Evolutionary conservation across 1,140 invertebrate species (phyloP), one percentile per base, ranked within the genome.

Genomic region (Meloidogyne chitwoodi): DNA sequence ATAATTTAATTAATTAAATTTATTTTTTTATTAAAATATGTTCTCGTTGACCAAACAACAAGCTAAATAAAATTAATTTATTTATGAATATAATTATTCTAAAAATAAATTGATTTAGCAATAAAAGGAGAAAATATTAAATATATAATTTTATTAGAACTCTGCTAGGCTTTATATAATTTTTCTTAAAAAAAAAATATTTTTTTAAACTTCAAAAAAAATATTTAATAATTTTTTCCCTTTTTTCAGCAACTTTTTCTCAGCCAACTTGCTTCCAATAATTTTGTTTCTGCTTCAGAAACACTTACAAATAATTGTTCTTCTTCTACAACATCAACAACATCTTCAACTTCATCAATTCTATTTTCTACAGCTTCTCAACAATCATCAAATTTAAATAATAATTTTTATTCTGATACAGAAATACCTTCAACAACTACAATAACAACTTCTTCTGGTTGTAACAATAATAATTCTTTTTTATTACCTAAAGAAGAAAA

Each of bases 171-270:
- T 3, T 31, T 3, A 3, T 31, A 31, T 31, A 31, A 31, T 31
- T 31, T 31, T 31, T 31, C 6, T 31, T 31, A 3, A n/a, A n/a
- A n/a, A n/a, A n/a, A n/a, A n/a, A n/a, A 24, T 19, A 24, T 48
- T 16, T 68, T 34, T 16, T 2, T 44, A n/a, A 10, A 26, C 10
- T 68, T 34, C 26, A 22, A n/a, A 11, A n/a, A 2, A 38, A 31
- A n/a, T n/a, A n/a, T n/a, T n/a, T n/a, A n/a, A n/a, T n/a, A n/a
- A n/a, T n/a, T 68, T 16, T 24, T 56, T 41, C 19, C 27, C 2
- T 27, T 22, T 10, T 56, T 72, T 62, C 11, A 72, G 70, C 70
- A 72, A 63, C 22, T 72, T 10, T 63, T 56, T n/a, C n/a, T 72
- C 56, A 64, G 48, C 27, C 48, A 72, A 62, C 48, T 72, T 16